phyloP scores from a whole-genome alignment of 2,888 invertebrate genomes.

The Synanthedon myopaeformis region DNA sequence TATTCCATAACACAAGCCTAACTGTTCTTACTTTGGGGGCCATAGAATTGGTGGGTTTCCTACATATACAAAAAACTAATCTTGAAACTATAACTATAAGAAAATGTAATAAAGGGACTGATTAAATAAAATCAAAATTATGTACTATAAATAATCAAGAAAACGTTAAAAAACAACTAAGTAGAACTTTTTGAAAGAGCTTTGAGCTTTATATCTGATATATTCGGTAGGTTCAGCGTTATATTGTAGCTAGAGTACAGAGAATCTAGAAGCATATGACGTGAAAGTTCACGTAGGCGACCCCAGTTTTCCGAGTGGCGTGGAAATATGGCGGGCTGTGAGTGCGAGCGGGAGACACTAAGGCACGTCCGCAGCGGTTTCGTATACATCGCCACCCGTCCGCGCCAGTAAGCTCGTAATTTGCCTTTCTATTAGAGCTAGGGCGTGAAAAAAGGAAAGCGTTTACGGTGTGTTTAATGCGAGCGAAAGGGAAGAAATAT shows the following conservation, averaged over 20 bases:
- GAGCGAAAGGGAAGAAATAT: constrained; percentile 70
- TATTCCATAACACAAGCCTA: no score
- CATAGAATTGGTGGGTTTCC: no score
- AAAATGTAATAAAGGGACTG: no score
- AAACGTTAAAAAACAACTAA: no score
- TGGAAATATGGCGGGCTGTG: constrained; percentile 34
- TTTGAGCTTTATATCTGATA: no score
- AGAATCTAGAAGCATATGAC: constrained; percentile 50
- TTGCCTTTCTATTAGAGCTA: constrained; percentile 71
- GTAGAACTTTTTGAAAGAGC: no score
- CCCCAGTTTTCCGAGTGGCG: constrained; percentile 50
- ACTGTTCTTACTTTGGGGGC: no score
- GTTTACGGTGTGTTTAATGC: constrained; percentile 70
- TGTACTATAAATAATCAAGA: no score
- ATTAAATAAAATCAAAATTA: no score
- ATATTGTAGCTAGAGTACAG: constrained; percentile 10
- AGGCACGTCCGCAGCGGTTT: constrained; percentile 48
- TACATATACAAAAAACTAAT: no score
- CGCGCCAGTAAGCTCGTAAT: constrained; percentile 71
- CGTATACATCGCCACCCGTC: constrained; percentile 70
- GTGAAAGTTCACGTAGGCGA: constrained; percentile 58
- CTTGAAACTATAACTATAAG: no score
- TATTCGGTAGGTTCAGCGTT: no score
- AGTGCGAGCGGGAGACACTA: constrained; percentile 45
- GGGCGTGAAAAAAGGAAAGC: constrained; percentile 72